Percentiles rank a stretch among this genome's conserved stretches.
Evolutionary conservation across 2,888 invertebrate species (phyloP).

Genomic region (Gisinianus flammeolus): DNA sequence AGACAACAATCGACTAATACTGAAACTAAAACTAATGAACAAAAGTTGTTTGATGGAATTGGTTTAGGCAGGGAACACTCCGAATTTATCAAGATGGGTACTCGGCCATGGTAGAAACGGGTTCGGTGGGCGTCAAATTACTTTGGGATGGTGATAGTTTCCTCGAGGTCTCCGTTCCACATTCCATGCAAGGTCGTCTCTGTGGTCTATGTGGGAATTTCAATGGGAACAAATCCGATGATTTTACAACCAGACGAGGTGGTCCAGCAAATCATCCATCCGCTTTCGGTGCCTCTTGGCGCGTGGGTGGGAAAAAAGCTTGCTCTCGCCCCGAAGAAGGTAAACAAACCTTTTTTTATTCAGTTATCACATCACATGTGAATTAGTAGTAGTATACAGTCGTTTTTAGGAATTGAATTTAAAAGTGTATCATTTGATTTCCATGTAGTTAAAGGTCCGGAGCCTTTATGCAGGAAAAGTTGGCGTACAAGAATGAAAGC

Average conservation of each 20-base stretch:
- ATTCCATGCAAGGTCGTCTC: conserved; percentile 83
- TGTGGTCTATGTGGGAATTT: conserved; percentile 96
- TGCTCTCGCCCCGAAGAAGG: conserved; percentile 67
- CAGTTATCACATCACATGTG: too few relatives aligned
- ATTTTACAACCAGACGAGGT: conserved; percentile 71
- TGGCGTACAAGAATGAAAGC: conserved; percentile 60
- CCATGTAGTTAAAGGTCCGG: conserved; percentile 62
- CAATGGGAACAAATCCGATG: conserved; percentile 75
- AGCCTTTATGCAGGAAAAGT: conserved; percentile 56
- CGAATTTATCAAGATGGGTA: conserved; percentile 65
- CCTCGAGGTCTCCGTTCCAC: conserved; percentile 79
- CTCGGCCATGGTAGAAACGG: conserved; percentile 62
- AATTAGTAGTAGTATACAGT: too few relatives aligned
- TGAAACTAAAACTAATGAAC: too few relatives aligned
- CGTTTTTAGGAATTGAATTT: not conserved
- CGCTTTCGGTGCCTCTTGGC: conserved; percentile 88
- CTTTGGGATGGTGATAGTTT: conserved; percentile 89
- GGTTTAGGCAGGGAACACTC: conserved; percentile 60
- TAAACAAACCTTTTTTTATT: conserved; percentile 21
- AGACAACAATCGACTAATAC: too few relatives aligned
- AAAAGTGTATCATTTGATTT: conserved; percentile 46
- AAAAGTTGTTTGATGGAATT: too few relatives aligned
- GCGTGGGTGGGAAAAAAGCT: conserved; percentile 79
- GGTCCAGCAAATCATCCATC: conserved; percentile 69
- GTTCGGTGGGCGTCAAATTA: conserved; percentile 73